phyloP scores from a whole-genome alignment of 2,888 invertebrate species.

The Altica lythri region DNA sequence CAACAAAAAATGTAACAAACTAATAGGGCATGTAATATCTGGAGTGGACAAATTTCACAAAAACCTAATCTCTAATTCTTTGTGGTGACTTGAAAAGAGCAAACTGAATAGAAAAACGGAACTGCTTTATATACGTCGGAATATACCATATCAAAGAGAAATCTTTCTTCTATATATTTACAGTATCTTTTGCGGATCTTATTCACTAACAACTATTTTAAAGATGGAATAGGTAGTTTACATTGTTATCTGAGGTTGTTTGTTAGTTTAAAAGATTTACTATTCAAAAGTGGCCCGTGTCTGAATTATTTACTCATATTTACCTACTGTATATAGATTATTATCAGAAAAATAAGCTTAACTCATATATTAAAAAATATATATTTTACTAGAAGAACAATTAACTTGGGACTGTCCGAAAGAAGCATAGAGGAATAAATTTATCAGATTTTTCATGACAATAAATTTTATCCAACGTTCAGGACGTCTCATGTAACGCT shows the following conservation, averaged over 20 bases:
- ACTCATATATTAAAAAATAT: no score
- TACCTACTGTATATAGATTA: no score
- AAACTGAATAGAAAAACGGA: conserved; percentile 41
- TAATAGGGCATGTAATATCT: conserved; percentile 47
- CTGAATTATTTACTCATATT: conserved; percentile 29
- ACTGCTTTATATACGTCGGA: conserved; percentile 47
- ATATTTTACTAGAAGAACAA: no score
- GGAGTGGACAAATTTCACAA: conserved; percentile 37
- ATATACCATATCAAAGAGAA: conserved; percentile 53
- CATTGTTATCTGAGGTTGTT: conserved; percentile 49
- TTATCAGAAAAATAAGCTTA: no score
- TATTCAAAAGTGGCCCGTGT: conserved; percentile 51
- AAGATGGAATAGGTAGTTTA: conserved; percentile 47
- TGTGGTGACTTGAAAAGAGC: conserved; percentile 53
- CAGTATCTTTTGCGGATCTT: conserved; percentile 54
- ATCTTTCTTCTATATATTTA: conserved; percentile 52
- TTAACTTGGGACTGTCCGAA: no score
- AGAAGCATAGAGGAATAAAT: no score
- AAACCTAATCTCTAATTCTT: conserved; percentile 44
- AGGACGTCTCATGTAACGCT: no score
- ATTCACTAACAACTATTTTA: conserved; percentile 49
- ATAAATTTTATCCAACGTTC: no score
- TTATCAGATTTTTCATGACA: no score
- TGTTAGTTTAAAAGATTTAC: conserved; percentile 48
- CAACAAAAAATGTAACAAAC: conserved; percentile 41